Evolutionary conservation across 1,140 invertebrate genomes (phyloP), one percentile per base, ranked within the genome.

Genomic region (Physella acuta): DNA sequence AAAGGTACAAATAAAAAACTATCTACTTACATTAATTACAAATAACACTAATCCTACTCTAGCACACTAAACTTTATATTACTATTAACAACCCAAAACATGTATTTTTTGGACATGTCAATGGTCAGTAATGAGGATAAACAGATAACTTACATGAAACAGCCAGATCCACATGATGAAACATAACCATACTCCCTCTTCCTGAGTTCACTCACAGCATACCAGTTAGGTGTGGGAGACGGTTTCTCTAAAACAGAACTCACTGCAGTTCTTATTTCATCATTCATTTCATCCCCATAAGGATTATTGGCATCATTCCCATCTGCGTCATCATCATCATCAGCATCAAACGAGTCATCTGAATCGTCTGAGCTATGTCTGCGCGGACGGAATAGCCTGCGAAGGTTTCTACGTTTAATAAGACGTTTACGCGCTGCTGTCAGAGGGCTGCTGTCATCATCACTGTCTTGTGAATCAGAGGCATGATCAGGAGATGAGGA

Each of bases 191-290:
- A 72, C 63, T 83, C 80, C 52, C 82, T 65, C 3, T 74, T 39
- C n/a, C 78, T 65, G 34, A 87, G 76, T 74, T 86, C 85, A 70
- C 73, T 73, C 62, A 85, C 76, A 30, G 91, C 86, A 71, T 87
- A 88, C 88, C 90, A 93, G 37, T 88, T 90, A 68, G 91, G 89
- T 76, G 88, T 90, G 1, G 90, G 90, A 34, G 26, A 80, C 87
- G 66, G 58, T 49, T 65, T 88, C 53, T 85, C 76, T 37, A 78
- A 90, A 90, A 82, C 77, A 11, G 39, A 44, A 20, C 87, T 87
- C 53, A 80, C 55, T 26, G 52, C 56, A 28, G n/a, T 49, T 34
- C 33, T 36, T 34, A 49, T 34, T 24, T 37, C 71, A 1, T 59
- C 71, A 26, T 68, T 52, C 51, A 87, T 85, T 24, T 80, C 78